A percentile compares a stretch with the other conserved stretches of the same genome.
Evolutionary conservation across 2,888 invertebrate species (phyloP).

Genomic region (Pinctada fucata): DNA sequence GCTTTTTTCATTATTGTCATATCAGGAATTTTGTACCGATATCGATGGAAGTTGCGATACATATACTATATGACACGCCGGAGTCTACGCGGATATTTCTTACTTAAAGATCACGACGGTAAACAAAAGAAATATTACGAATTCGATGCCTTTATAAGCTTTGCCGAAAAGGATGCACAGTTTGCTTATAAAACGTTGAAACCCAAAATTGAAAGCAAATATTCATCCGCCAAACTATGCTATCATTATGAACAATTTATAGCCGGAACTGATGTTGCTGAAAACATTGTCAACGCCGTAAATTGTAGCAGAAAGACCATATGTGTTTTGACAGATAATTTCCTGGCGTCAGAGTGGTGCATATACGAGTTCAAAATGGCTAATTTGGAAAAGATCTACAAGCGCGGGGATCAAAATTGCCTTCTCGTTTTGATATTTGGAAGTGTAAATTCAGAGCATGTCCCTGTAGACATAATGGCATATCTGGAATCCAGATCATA

Average conservation of each 20-base stretch:
- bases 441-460: neutral
- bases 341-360: neutral
- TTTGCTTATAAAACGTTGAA: no score
- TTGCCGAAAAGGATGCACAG: no score
- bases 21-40: neutral
- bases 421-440: neutral
- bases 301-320: neutral
- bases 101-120: no score
- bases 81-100: no score
- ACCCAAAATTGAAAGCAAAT: no score
- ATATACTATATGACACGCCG: neutral
- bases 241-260: neutral
- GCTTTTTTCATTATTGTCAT: neutral
- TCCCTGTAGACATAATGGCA: neutral
- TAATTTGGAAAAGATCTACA: neutral
- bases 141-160: no score
- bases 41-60: neutral
- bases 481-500: neutral
- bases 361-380: constrained; percentile 10
- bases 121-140: no score
- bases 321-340: constrained; percentile 3
- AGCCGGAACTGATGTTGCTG: neutral
- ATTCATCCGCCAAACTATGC: neutral
- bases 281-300: constrained; percentile 1
- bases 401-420: neutral